Evolutionary conservation across 2,113 vertebrate genomes (phyloP).

Genomic region (Peromyscus leucopus): DNA sequence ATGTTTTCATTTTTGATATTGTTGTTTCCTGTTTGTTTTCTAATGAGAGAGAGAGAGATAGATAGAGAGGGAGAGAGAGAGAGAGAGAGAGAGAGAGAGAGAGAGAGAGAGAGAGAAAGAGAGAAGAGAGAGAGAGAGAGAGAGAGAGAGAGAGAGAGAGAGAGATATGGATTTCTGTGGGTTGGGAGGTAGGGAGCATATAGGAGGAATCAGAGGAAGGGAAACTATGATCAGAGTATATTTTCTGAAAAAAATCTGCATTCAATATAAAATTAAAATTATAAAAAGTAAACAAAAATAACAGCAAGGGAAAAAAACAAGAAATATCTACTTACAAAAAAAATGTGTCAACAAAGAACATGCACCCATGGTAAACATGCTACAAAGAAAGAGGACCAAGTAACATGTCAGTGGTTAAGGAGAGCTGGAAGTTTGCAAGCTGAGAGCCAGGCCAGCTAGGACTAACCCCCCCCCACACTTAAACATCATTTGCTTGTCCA

Average conservation of each 20-base stretch:
- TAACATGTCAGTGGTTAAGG: neutral
- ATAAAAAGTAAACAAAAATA: neutral
- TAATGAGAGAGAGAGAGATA: neutral
- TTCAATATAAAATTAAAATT: neutral
- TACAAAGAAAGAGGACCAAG: too few species aligned
- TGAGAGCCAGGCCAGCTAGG: neutral
- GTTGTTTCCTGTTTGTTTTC: neutral
- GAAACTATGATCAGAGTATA: neutral
- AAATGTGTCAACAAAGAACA: neutral
- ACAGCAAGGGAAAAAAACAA: neutral
- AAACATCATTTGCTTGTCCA: neutral
- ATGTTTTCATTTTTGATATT: neutral
- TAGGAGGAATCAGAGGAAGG: neutral
- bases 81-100: too few species aligned
- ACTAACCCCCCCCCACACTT: too few species aligned
- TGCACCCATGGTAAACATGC: neutral
- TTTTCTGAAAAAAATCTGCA: neutral
- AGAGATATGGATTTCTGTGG: neutral
- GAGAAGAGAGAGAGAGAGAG: too few species aligned
- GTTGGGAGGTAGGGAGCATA: neutral
- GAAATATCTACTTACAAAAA: too few species aligned
- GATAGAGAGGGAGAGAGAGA: too few species aligned
- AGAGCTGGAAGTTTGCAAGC: neutral
- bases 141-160: too few species aligned
- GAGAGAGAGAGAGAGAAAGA: rapidly evolving